A percentile compares a stretch with the other conserved stretches of the same genome.
phyloP scores from a whole-genome alignment of 2,113 vertebrate genomes.

The Paramisgurnus dabryanus region DNA sequence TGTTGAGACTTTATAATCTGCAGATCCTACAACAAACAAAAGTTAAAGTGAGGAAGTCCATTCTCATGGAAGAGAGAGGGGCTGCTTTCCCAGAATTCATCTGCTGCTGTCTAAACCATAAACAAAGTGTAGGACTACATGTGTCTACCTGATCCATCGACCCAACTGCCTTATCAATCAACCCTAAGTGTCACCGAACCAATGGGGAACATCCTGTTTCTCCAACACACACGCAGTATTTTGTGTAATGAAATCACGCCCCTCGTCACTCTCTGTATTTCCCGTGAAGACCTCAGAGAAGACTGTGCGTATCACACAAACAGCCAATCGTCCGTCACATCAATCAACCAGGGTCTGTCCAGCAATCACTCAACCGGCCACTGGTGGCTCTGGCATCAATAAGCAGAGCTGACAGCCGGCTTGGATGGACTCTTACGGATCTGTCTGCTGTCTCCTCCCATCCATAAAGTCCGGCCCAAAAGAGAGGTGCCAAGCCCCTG shows the following conservation, averaged over 20 bases:
- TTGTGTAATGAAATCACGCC: constrained; percentile 59
- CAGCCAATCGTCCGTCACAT: constrained; percentile 70
- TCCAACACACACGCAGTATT: constrained; percentile 36
- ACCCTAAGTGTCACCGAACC: constrained; percentile 47
- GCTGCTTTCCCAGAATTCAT: constrained; percentile 22
- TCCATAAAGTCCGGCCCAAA: constrained; percentile 43
- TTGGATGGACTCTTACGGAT: constrained; percentile 50
- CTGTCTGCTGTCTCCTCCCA: constrained; percentile 25
- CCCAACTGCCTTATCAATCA: constrained; percentile 59
- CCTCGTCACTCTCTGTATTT: constrained; percentile 46
- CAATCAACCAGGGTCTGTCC: constrained; percentile 68
- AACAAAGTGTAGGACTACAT: constrained; percentile 55
- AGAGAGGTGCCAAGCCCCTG: constrained; percentile 49
- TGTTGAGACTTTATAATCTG: constrained; percentile 16
- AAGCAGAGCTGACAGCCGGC: constrained; percentile 64
- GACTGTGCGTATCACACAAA: constrained; percentile 53
- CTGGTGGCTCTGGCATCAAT: constrained; percentile 68
- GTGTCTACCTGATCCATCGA: constrained; percentile 48
- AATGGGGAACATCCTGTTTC: constrained; percentile 49
- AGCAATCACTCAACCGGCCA: constrained; percentile 65
- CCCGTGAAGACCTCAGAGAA: constrained; percentile 35
- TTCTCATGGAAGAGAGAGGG: background rate
- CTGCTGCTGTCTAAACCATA: constrained; percentile 51
- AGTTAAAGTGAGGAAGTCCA: background rate
- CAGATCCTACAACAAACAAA: background rate